Evolutionary conservation across 35 echinoderm and acorn worm genomes (phyloP).

Genomic region (Anneissia japonica): DNA sequence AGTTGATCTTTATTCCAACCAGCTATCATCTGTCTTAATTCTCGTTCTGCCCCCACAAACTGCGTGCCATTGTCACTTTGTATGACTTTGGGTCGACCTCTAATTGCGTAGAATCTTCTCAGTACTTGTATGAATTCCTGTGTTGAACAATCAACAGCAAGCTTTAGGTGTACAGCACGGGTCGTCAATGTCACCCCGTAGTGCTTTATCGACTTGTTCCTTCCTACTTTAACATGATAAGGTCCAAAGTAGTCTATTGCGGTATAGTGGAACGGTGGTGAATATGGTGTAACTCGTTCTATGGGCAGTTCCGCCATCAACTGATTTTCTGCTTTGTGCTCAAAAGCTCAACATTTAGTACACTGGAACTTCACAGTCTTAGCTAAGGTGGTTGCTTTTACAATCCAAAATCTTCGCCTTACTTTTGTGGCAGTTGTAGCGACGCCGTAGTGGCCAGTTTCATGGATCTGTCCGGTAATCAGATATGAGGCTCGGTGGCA

Average conservation of each 20-base stretch:
- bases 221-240: slow-evolving; percentile 22
- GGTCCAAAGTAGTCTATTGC: slow-evolving; percentile 52
- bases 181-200: slow-evolving; percentile 52
- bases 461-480: slow-evolving; percentile 17
- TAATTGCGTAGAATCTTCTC: slow-evolving; percentile 27
- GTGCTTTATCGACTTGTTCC: slow-evolving; percentile 43
- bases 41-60: neutral
- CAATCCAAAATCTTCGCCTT: slow-evolving; percentile 32
- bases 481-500: slow-evolving; percentile 10
- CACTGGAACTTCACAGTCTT: slow-evolving; percentile 42
- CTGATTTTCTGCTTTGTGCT: slow-evolving; percentile 37
- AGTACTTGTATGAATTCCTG: slow-evolving; percentile 58
- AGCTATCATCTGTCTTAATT: neutral
- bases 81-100: slow-evolving; percentile 17
- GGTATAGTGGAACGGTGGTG: slow-evolving; percentile 44
- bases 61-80: slow-evolving; percentile 18
- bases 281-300: slow-evolving; percentile 14
- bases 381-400: slow-evolving; percentile 17
- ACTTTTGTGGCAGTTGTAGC: slow-evolving; percentile 23
- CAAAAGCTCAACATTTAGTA: slow-evolving; percentile 17
- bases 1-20: neutral
- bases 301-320: slow-evolving; percentile 46
- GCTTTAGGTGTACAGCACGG: slow-evolving; percentile 39
- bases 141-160: slow-evolving; percentile 50
- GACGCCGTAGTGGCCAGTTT: slow-evolving; percentile 15